These are phyloP conservation scores for Diaphora mendica DNA, from an alignment of 2,888 invertebrate species.

Conservation along the genomic window DNA sequence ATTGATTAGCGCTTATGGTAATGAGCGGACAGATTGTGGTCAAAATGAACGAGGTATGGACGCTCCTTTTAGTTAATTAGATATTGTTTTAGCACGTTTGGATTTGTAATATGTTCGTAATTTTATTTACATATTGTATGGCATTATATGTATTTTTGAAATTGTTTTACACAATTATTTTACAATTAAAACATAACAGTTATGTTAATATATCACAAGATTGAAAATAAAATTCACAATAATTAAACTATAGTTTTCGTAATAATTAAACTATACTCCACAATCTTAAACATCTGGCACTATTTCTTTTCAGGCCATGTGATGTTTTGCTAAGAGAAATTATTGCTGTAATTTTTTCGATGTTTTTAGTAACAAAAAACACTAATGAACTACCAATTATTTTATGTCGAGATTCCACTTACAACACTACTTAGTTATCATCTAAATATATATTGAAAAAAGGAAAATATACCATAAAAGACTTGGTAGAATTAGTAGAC, in stretches of 20 bases:
- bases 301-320: background rate
- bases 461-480: background rate
- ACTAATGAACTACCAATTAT: too few relatives aligned
- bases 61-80: constrained; percentile 28
- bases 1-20: constrained; percentile 75
- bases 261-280: background rate
- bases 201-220: too few relatives aligned
- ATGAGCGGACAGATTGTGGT: constrained; percentile 61
- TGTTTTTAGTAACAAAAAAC: too few relatives aligned
- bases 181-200: too few relatives aligned
- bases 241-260: background rate
- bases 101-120: background rate
- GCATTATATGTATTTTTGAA: background rate
- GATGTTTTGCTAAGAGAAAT: background rate
- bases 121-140: background rate
- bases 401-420: too few relatives aligned
- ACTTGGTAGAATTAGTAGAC: too few relatives aligned
- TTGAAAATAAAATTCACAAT: too few relatives aligned
- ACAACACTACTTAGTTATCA: too few relatives aligned
- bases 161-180: too few relatives aligned
- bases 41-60: constrained; percentile 38
- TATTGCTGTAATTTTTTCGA: too few relatives aligned
- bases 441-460: too few relatives aligned
- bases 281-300: background rate
- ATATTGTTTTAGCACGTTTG: constrained; percentile 5